These are phyloP conservation scores for Zoanthus sansibaricus DNA, from an alignment of 92 coral and sea anemone species.

Conservation along the genomic window DNA sequence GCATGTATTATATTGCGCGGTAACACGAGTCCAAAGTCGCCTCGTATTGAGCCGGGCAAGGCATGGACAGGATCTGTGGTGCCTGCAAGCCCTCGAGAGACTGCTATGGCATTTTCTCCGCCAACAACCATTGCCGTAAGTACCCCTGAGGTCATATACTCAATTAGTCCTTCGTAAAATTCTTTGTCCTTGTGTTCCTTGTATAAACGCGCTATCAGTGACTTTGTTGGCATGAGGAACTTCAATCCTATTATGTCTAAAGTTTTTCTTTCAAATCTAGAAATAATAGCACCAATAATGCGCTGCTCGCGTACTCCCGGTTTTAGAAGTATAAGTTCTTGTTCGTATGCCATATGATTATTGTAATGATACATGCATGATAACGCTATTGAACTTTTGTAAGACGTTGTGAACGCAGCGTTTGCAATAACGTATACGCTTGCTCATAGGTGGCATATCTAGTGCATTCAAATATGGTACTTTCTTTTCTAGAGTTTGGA, in stretches of 20 bases:
- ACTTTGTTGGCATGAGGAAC: background rate
- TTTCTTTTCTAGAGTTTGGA: background rate
- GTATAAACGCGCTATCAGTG: too few relatives aligned
- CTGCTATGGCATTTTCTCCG: background rate
- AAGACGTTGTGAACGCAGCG: background rate
- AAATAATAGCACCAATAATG: background rate
- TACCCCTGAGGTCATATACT: background rate
- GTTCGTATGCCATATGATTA: background rate
- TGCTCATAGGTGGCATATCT: background rate
- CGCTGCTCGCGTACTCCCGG: background rate
- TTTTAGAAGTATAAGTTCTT: background rate
- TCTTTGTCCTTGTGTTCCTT: background rate
- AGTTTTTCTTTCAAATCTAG: background rate
- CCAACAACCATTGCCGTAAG: background rate
- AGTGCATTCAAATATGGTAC: background rate
- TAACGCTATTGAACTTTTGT: background rate
- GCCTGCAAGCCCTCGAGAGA: background rate
- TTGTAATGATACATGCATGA: too few relatives aligned
- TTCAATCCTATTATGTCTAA: background rate
- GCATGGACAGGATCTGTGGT: background rate
- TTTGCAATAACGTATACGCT: background rate
- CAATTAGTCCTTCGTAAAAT: background rate
- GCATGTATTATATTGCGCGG: background rate
- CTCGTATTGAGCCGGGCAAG: background rate
- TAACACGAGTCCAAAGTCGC: background rate